phyloP scores from a whole-genome alignment of 2,888 invertebrate species.

The Meiosimyza decipiens region DNA sequence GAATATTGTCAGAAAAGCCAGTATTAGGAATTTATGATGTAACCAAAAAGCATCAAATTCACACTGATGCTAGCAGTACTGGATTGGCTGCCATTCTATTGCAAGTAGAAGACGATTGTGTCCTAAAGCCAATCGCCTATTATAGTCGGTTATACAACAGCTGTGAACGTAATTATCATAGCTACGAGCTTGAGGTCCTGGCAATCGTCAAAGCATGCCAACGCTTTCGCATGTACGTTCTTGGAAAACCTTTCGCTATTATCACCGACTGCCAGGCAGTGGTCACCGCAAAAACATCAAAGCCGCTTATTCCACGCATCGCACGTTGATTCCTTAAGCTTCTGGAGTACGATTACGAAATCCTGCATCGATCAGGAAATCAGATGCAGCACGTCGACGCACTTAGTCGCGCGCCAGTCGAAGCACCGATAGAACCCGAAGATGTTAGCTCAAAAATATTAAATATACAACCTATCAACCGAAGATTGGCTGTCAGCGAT shows the following conservation, averaged over 20 bases:
- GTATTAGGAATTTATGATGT: slow-evolving; percentile 35
- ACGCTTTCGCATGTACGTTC: slow-evolving; percentile 40
- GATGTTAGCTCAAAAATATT: background rate
- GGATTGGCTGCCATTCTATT: slow-evolving; percentile 31
- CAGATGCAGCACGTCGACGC: slow-evolving; percentile 1
- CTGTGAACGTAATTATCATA: background rate
- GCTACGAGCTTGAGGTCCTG: background rate
- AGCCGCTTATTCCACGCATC: background rate
- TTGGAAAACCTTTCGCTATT: slow-evolving; percentile 40
- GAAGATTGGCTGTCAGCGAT: slow-evolving; percentile 36
- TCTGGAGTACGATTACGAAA: background rate
- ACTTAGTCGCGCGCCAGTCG: background rate
- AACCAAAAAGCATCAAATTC: slow-evolving; percentile 32
- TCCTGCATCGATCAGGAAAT: background rate
- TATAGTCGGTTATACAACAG: background rate
- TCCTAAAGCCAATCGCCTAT: slow-evolving; percentile 1
- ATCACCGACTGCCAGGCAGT: slow-evolving; percentile 34
- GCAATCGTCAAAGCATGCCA: slow-evolving; percentile 9
- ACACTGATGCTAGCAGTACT: slow-evolving; percentile 36
- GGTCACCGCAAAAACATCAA: background rate
- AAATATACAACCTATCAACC: too few relatives aligned
- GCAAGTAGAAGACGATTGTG: slow-evolving; percentile 19
- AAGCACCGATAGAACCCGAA: too few relatives aligned
- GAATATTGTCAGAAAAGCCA: too few relatives aligned
- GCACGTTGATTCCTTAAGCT: background rate